Percentiles rank a stretch among this genome's conserved stretches.
Conservation (phyloP, 2,113 vertebrate genomes). For the Campylomormyrus tamandua region DNA sequence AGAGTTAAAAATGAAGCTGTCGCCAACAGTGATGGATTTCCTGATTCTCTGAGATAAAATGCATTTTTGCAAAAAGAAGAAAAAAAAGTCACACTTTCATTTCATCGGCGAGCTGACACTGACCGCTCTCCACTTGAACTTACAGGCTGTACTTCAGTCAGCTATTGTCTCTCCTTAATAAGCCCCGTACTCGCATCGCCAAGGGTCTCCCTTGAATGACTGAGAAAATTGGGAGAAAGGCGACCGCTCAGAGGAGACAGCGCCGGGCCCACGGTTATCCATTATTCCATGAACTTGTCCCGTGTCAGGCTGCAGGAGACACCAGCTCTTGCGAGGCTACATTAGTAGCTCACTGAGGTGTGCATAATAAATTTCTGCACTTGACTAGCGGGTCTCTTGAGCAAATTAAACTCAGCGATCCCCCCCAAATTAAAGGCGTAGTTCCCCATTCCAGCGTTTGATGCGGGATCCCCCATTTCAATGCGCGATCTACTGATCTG, state of each 20-base stretch:
- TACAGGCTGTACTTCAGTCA: background rate
- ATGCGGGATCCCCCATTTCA: background rate
- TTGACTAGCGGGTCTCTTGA: constrained; percentile 15
- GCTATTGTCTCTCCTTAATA: constrained; percentile 8
- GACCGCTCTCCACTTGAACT: background rate
- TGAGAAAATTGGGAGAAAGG: background rate
- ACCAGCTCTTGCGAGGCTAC: constrained; percentile 8
- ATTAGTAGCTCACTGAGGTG: constrained; percentile 14
- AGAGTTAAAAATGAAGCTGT: constrained; percentile 4
- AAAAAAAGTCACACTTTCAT: background rate
- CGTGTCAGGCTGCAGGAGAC: background rate
- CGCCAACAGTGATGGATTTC: background rate
- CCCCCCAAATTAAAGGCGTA: constrained; percentile 11
- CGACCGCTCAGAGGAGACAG: background rate
- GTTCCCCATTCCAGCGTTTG: background rate
- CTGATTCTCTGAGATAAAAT: background rate
- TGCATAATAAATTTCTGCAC: constrained; percentile 16
- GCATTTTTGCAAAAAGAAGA: background rate
- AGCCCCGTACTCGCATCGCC: background rate
- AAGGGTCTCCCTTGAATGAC: background rate
- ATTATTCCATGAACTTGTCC: constrained; percentile 10
- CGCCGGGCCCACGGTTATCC: background rate
- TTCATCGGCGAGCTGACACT: background rate
- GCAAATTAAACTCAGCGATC: constrained; percentile 14
- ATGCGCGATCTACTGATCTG: background rate